Evolutionary conservation across 1,140 invertebrate genomes (phyloP), one percentile per base, ranked within the genome.

Genomic region (Ceratina australensis): DNA sequence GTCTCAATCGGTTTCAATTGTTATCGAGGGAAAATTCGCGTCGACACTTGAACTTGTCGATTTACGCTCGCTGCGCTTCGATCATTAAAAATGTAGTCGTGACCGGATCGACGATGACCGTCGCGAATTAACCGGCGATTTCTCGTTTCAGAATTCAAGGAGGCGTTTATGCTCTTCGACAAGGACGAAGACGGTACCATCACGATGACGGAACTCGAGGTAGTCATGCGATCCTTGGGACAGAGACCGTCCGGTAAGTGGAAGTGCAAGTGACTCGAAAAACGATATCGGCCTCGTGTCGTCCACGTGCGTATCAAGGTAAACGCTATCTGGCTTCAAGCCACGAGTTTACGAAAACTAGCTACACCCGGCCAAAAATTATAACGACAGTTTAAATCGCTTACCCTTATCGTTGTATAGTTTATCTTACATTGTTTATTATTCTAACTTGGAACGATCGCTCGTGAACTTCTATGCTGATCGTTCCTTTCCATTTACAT

Each of bases 111-210:
- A 26, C 15, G 12, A 59, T 15, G 18, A 24, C 0, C 10, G 10
- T 10, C 2, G 28, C 5, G 28, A 8, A 7, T 33, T 33, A 47
- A 22, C 72, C 16, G 2, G 13, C 20, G 16, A 66, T 73, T 65
- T 59, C 60, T 54, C n/a, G n/a, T 26, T 93, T 10, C 93, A 96
- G 96, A 98, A 93, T 97, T 97, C 93, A 97, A 97, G 92, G 97
- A 98, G 91, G 97, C 97, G 10, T 98, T 98, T 90, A 97, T 97
- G 95, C 93, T 98, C 28, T 98, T 98, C 89, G 97, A 98, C 91
- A 98, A 98, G 89, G 97, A 98, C 88, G 96, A 97, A 90, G 97
- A 98, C 89, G 97, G 97, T 0, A 96, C 95, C 42, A 97, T 98
- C 84, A 97, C 96, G 22, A 96, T 97, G 93, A 96, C 96, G 1